Conservation (phyloP, 2,888 invertebrate genomes). For the Craniophora ligustri region DNA sequence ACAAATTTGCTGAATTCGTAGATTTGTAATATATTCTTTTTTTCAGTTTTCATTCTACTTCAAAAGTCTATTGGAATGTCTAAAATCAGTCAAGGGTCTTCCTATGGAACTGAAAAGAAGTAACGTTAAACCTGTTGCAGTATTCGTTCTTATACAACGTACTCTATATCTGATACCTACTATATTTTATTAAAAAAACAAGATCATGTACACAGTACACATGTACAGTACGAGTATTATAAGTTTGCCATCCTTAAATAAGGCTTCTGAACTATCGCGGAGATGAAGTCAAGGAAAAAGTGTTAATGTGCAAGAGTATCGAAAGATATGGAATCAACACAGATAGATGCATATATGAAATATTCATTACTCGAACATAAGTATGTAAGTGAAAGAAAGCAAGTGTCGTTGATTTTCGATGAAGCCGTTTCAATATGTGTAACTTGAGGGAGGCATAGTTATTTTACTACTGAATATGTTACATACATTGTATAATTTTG, state of each 20-base stretch:
- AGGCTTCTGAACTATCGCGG: neutral
- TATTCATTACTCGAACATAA: no score
- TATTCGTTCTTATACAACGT: conserved; percentile 46
- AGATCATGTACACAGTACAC: conserved; percentile 38
- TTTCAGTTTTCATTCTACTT: conserved; percentile 93
- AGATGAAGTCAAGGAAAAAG: neutral
- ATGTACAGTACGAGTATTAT: neutral
- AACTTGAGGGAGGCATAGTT: neutral
- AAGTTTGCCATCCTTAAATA: neutral
- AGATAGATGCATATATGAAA: no score
- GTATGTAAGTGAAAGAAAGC: no score
- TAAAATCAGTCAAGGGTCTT: conserved; percentile 94
- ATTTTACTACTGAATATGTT: neutral
- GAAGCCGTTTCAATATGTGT: no score
- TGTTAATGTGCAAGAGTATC: neutral
- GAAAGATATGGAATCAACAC: no score
- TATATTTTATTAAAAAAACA: conserved; percentile 37
- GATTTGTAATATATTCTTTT: conserved; percentile 52
- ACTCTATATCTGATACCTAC: conserved; percentile 51
- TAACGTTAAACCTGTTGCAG: conserved; percentile 67
- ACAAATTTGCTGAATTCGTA: no score
- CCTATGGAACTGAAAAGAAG: conserved; percentile 91
- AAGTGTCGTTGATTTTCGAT: no score
- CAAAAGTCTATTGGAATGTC: conserved; percentile 95
- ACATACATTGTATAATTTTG: conserved; percentile 31